Evolutionary conservation across 2,113 vertebrate genomes (phyloP).

Genomic region (Saguinus midas): DNA sequence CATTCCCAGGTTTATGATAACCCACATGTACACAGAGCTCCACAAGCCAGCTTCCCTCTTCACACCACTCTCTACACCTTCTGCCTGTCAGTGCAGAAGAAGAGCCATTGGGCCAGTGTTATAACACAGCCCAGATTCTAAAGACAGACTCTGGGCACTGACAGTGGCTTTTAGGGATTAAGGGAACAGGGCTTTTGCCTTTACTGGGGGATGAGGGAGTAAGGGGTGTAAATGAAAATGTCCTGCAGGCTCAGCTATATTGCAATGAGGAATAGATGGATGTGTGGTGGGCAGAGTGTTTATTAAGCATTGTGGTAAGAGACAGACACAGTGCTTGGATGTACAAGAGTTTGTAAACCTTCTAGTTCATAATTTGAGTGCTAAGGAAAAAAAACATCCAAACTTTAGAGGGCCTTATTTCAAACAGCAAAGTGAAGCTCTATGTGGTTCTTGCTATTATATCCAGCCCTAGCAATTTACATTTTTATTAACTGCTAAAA

Average conservation of each 20-base stretch:
- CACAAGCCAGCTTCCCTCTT: neutral
- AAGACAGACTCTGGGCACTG: neutral
- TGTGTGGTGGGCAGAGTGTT: neutral
- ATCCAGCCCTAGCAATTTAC: neutral
- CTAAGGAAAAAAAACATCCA: neutral
- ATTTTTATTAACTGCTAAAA: neutral
- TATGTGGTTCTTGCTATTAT: neutral
- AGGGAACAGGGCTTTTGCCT: neutral
- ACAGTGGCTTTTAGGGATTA: neutral
- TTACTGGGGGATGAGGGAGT: accelerated
- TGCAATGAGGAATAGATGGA: neutral
- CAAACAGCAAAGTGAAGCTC: neutral
- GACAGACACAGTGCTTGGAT: neutral
- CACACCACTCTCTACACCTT: neutral
- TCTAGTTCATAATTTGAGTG: neutral
- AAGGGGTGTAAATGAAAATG: neutral
- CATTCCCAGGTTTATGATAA: neutral
- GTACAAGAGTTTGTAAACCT: neutral
- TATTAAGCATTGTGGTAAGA: neutral
- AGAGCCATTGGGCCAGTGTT: neutral
- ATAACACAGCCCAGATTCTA: accelerated
- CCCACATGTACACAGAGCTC: neutral
- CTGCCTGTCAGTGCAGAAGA: neutral
- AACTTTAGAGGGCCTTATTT: neutral
- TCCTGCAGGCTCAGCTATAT: neutral